These are phyloP conservation scores for Amphimedon queenslandica DNA, from an alignment of 37 sponge, comb jelly and placozoan species.

Conservation along the genomic window DNA sequence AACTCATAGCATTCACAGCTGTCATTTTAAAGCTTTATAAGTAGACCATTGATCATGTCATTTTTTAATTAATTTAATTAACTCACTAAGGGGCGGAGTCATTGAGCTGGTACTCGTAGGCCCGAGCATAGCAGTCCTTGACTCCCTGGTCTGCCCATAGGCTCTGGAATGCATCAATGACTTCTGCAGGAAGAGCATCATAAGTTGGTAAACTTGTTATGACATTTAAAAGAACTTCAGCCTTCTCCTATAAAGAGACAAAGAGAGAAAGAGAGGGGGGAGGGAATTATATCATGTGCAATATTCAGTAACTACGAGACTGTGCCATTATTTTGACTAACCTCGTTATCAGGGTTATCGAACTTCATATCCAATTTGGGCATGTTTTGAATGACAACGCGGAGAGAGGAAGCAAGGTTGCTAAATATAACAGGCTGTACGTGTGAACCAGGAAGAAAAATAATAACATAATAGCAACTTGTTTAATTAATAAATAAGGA, in stretches of 20 bases:
- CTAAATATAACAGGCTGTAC: constrained; percentile 83
- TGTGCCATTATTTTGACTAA: background rate
- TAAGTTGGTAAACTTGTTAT: constrained; percentile 42
- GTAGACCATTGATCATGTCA: too few species aligned
- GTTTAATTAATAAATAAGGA: too few species aligned
- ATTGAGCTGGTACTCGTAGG: constrained; percentile 97
- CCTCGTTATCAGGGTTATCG: constrained; percentile 64
- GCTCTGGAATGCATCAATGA: constrained; percentile 53
- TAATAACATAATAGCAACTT: too few species aligned
- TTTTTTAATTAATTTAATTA: too few species aligned
- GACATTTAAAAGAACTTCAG: constrained; percentile 45
- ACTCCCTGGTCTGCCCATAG: constrained; percentile 91
- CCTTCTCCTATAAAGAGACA: constrained; percentile 45
- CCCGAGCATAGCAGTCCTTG: constrained; percentile 63
- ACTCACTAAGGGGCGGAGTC: constrained; percentile 98
- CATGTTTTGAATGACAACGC: constrained; percentile 81
- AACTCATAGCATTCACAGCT: too few species aligned
- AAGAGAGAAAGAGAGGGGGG: background rate
- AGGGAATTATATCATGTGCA: background rate
- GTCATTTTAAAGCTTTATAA: too few species aligned
- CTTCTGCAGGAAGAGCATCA: constrained; percentile 47
- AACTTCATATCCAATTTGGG: constrained; percentile 66
- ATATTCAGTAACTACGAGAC: background rate
- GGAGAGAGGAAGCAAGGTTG: constrained; percentile 87
- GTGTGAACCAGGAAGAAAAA: too few species aligned